Conservation (phyloP, 2,113 vertebrate species). For the Potamarius usumacintae region DNA sequence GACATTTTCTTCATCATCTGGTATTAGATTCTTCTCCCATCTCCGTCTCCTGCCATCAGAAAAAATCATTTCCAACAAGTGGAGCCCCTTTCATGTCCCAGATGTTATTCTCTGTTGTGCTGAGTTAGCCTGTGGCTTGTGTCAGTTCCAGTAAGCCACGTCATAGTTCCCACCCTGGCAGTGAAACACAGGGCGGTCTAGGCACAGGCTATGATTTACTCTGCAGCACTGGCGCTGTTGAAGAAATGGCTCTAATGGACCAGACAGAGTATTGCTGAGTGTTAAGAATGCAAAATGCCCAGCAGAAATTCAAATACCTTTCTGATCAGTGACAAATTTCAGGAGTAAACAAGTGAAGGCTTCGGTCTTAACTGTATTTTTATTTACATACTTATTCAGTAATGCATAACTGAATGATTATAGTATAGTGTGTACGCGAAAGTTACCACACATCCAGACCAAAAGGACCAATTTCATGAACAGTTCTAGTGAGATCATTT, state of each 20-base stretch:
- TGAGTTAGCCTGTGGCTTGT: not conserved
- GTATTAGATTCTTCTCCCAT: not conserved
- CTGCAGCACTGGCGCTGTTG: not conserved
- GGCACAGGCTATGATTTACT: constrained; percentile 33
- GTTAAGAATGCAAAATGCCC: not conserved
- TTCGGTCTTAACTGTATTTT: not conserved
- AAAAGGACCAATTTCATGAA: not conserved
- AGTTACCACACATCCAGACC: not conserved
- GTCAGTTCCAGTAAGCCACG: constrained; percentile 42
- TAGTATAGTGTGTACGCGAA: not conserved
- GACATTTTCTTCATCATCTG: not conserved
- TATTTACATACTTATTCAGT: not conserved
- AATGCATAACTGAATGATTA: not conserved
- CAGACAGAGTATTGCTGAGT: not conserved
- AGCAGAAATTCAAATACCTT: not conserved
- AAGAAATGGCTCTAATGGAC: constrained; percentile 20
- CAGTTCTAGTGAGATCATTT: not conserved
- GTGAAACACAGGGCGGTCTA: not conserved
- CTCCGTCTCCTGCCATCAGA: not conserved
- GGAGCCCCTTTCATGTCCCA: not conserved
- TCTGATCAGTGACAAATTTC: not conserved
- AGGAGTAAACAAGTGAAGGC: not conserved
- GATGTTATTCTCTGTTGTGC: constrained; percentile 1
- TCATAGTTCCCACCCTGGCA: constrained; percentile 30
- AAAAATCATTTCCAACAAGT: not conserved